These are phyloP conservation scores for Tachina fera DNA, from an alignment of 2,888 invertebrate genomes.

Conservation along the genomic window DNA sequence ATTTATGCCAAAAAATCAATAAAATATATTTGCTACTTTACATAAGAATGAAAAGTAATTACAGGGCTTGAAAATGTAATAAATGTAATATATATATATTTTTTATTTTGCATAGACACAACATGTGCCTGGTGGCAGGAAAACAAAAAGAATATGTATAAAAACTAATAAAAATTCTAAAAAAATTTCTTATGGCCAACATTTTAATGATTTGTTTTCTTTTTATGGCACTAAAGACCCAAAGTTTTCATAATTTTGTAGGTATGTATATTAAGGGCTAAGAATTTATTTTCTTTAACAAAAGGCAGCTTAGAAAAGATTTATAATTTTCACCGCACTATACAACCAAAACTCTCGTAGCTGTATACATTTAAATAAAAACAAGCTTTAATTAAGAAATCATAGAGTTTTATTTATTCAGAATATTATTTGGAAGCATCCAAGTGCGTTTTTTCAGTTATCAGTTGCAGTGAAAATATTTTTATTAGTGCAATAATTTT, in stretches of 20 bases:
- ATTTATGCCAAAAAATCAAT: conserved; percentile 59
- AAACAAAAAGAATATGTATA: no score
- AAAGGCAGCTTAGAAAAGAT: no score
- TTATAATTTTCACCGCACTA: no score
- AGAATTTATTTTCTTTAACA: neutral
- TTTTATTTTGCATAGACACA: neutral
- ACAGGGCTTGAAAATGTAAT: neutral
- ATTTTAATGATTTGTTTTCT: neutral
- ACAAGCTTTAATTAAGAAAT: no score
- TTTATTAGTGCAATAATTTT: no score
- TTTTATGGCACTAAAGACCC: conserved; percentile 6
- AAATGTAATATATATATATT: neutral
- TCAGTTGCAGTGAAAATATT: no score
- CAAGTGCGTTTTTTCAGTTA: no score
- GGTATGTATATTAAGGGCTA: neutral
- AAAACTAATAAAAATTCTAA: neutral
- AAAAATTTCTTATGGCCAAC: neutral
- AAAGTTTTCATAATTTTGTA: neutral
- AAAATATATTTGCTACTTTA: conserved; percentile 55
- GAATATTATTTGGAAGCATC: no score
- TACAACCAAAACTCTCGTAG: no score
- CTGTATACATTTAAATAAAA: no score
- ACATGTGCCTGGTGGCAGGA: neutral
- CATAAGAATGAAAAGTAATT: conserved; percentile 57
- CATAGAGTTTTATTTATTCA: no score